Evolutionary conservation across 2,888 invertebrate genomes (phyloP).

Genomic region (Acronicta psi): DNA sequence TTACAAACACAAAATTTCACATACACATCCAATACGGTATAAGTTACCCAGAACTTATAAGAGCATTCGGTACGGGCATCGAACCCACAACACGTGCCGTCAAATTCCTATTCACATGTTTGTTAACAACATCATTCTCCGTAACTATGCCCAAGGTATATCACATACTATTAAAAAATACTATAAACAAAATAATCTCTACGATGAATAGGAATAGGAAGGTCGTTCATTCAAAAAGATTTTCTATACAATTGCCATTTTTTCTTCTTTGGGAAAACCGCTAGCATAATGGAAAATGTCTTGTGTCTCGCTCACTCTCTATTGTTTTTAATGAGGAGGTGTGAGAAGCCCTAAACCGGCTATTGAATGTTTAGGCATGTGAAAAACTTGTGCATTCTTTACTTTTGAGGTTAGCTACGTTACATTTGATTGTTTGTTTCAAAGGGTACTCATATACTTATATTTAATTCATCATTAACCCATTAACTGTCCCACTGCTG

Average conservation of each 20-base stretch:
- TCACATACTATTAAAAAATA: slow-evolving; percentile 26
- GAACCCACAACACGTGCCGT: no score
- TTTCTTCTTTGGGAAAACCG: slow-evolving; percentile 68
- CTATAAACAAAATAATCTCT: slow-evolving; percentile 56
- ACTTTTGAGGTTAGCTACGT: slow-evolving; percentile 41
- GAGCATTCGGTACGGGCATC: no score
- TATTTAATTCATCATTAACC: no score
- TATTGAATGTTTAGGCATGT: slow-evolving; percentile 54
- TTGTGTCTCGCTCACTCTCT: slow-evolving; percentile 36
- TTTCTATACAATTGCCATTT: slow-evolving; percentile 67
- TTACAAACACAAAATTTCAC: no score
- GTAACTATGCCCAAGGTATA: slow-evolving; percentile 4
- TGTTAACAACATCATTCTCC: neutral
- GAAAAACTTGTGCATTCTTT: slow-evolving; percentile 45
- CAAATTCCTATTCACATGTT: no score
- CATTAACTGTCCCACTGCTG: no score
- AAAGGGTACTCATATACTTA: no score
- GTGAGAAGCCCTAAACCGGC: slow-evolving; percentile 64
- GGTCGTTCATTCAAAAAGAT: slow-evolving; percentile 60
- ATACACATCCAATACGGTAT: no score
- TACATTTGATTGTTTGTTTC: slow-evolving; percentile 2
- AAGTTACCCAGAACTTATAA: no score
- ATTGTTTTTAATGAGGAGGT: slow-evolving; percentile 65
- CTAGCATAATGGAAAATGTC: slow-evolving; percentile 54
- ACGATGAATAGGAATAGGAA: slow-evolving; percentile 54